phyloP scores from a whole-genome alignment of 2,888 invertebrate species.

The Leucania comma region DNA sequence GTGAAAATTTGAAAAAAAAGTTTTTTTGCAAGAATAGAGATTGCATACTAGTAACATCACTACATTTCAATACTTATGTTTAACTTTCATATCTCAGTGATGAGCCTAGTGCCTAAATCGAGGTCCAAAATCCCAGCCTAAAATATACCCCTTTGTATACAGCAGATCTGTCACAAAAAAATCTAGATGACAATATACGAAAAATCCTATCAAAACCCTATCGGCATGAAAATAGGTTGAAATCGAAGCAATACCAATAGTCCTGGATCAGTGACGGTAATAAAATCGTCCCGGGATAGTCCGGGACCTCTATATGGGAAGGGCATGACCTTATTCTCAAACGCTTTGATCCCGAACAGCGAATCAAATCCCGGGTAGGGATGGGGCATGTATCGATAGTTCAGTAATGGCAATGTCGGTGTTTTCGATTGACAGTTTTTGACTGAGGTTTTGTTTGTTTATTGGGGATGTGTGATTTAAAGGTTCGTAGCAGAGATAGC shows the following conservation, averaged over 20 bases:
- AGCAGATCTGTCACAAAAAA: slow-evolving; percentile 26
- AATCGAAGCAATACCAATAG: slow-evolving; percentile 54
- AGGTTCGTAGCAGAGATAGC: not conserved
- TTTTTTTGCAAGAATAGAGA: too few species aligned
- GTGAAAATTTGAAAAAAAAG: too few species aligned
- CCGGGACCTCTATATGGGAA: slow-evolving; percentile 53
- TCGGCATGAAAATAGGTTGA: slow-evolving; percentile 52
- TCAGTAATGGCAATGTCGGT: slow-evolving; percentile 43
- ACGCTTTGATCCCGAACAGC: slow-evolving; percentile 65
- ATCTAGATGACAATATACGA: slow-evolving; percentile 50
- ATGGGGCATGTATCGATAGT: slow-evolving; percentile 48
- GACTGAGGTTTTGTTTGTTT: not conserved
- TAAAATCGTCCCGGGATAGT: slow-evolving; percentile 59
- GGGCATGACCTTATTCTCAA: slow-evolving; percentile 63
- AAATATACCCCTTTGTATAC: not conserved
- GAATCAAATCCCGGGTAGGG: slow-evolving; percentile 59
- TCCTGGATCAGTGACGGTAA: slow-evolving; percentile 58
- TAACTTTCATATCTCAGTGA: not conserved
- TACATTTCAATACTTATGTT: not conserved
- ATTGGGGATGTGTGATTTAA: not conserved
- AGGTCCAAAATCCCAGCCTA: not conserved
- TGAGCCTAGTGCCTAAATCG: not conserved
- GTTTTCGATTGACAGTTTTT: slow-evolving; percentile 21
- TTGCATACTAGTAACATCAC: too few species aligned
- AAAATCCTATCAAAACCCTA: slow-evolving; percentile 45